phyloP scores from a whole-genome alignment of 1,140 invertebrate genomes.

The Dufourea novaeangliae region DNA sequence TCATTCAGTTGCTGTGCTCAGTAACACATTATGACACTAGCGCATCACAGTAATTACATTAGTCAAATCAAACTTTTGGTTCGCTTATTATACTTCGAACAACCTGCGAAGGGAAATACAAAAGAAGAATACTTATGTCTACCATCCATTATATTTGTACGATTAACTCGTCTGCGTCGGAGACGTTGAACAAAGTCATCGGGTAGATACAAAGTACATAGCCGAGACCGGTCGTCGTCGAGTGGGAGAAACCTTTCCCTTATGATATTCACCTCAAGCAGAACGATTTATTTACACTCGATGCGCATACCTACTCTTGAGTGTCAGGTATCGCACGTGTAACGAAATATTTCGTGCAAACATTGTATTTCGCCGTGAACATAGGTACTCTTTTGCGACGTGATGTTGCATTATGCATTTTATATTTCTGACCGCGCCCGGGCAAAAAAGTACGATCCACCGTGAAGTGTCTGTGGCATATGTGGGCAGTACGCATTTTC shows the following conservation, averaged over 20 bases:
- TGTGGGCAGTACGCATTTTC: slow-evolving; percentile 15
- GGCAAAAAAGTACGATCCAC: neutral
- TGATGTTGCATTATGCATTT: neutral
- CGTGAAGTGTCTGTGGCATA: neutral
- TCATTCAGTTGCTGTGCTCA: no score
- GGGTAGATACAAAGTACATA: neutral
- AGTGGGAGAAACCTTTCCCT: neutral
- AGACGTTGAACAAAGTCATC: neutral
- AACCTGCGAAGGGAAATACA: neutral
- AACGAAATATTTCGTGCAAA: neutral
- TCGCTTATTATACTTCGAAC: neutral
- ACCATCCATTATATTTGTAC: neutral
- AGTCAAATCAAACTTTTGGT: neutral
- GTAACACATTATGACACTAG: neutral
- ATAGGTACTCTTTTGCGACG: neutral
- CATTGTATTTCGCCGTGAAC: neutral
- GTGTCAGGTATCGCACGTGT: neutral
- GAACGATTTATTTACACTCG: neutral
- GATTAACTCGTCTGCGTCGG: neutral
- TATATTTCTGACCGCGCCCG: neutral
- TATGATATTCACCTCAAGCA: neutral
- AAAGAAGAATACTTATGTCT: neutral
- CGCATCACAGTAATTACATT: neutral
- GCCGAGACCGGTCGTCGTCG: neutral
- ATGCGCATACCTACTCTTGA: neutral